These are phyloP conservation scores for Neotoma lepida DNA, from an alignment of 2,113 vertebrate genomes.

Conservation along the genomic window DNA sequence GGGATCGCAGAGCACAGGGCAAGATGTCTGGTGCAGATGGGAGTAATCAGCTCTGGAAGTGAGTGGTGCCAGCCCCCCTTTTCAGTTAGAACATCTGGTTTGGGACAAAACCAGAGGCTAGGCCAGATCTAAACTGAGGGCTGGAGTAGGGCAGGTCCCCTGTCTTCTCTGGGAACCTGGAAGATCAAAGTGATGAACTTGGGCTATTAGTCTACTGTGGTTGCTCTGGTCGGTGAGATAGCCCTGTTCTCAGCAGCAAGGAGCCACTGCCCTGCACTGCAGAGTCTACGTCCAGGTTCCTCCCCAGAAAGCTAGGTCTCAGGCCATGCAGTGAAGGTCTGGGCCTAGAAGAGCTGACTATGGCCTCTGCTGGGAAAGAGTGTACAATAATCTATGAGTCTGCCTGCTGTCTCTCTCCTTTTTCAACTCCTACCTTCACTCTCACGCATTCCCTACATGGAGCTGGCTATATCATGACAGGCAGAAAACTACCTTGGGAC, in stretches of 20 bases:
- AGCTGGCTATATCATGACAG: not conserved
- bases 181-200: not conserved
- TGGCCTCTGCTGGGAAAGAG: not conserved
- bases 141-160: not conserved
- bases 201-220: not conserved
- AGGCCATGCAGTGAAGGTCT: not conserved
- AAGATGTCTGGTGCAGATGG: slow-evolving; percentile 81
- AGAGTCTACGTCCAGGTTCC: not conserved
- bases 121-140: slow-evolving; percentile 52
- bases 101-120: slow-evolving; percentile 74
- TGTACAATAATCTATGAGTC: fast-evolving
- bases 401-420: not conserved
- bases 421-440: not conserved
- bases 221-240: fast-evolving
- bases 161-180: not conserved
- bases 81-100: slow-evolving; percentile 69
- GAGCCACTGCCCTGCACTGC: fast-evolving
- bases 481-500: not conserved
- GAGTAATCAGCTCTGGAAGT: slow-evolving; percentile 79
- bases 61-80: slow-evolving; percentile 72
- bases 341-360: not conserved
- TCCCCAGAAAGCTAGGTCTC: not conserved
- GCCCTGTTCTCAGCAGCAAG: not conserved
- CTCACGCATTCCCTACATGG: not conserved
- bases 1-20: slow-evolving; percentile 60